Evolutionary conservation across 2,113 vertebrate species (phyloP), one percentile per base, ranked within the genome.

Genomic region (Rhynchomys soricoides): DNA sequence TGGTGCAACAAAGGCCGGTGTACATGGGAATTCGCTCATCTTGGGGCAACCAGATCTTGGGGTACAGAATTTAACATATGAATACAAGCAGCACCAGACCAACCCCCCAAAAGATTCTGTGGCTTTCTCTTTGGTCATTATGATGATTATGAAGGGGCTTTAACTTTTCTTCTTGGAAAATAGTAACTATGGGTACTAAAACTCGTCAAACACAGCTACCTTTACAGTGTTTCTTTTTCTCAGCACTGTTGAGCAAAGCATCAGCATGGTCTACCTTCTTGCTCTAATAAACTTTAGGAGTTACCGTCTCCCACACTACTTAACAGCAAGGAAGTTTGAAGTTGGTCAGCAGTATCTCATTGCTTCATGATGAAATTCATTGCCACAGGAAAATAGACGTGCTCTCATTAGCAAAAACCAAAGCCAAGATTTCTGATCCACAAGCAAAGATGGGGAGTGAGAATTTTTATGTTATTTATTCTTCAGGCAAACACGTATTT

Each of bases 391-490:
- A 96, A 55, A 73, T 62, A 37, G 31, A 85, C 66, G 31, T 91
- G 10, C 64, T 52, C 19, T 24, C 89, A 68, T 31, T 2, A n/a
- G 21, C 12, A 86, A 70, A 87, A 40, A 59, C 83, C 70, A 71
- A 52, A 12, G 21, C 22, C 83, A 62, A 1, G 4, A 64, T 86
- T 86, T 87, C 70, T 93, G 77, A 94, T 89, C 26, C 31, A 17
- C 24, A 64, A 11, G 34, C 15, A 89, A 92, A 83, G 26, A 70
- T 21, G n/a, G 29, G 10, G 45, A 22, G 50, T 81, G 29, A 90
- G 57, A 82, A 95, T 68, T 73, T 48, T 89, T 79, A 59, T 86
- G 21, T 86, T 92, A 37, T 96, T 94, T 77, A 31, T 75, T 87
- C 70, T 90, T 73, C 52, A 90, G 17, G 21, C n/a, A 81, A 95